Conservation (phyloP, 2,797 vertebrate genomes). For the Eulemur mongoz region DNA sequence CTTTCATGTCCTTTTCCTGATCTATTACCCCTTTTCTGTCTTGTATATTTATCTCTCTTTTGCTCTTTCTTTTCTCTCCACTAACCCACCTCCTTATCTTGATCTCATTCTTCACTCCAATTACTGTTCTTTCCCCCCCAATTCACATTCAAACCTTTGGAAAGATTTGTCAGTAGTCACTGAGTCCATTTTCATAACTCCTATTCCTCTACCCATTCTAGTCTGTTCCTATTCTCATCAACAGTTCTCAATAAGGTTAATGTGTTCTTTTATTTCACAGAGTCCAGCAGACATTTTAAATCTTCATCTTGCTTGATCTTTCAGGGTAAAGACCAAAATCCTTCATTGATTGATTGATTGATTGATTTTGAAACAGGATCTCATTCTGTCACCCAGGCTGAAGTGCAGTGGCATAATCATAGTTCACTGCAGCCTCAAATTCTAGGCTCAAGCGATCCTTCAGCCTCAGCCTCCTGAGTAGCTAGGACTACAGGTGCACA, state of each 20-base stretch:
- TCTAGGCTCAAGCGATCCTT: background rate
- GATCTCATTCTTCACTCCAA: background rate
- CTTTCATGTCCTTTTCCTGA: background rate
- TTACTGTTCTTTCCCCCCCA: background rate
- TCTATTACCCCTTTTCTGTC: background rate
- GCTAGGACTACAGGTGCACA: background rate
- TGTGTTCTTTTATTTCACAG: background rate
- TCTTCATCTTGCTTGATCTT: background rate
- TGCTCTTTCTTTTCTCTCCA: background rate
- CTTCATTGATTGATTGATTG: too few relatives aligned
- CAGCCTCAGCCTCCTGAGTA: background rate
- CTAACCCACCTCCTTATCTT: background rate
- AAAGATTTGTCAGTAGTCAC: background rate
- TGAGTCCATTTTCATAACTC: background rate
- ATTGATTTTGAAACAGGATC: background rate
- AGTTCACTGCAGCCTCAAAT: background rate
- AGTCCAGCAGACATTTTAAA: background rate
- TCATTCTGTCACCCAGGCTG: background rate
- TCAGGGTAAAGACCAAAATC: background rate
- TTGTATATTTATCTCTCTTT: background rate
- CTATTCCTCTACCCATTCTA: background rate
- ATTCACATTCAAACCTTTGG: background rate
- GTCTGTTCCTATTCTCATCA: background rate
- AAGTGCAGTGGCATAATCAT: accelerated
- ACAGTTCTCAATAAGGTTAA: background rate